phyloP scores from a whole-genome alignment of 2,113 vertebrate species.

The Xyrauchen texanus region DNA sequence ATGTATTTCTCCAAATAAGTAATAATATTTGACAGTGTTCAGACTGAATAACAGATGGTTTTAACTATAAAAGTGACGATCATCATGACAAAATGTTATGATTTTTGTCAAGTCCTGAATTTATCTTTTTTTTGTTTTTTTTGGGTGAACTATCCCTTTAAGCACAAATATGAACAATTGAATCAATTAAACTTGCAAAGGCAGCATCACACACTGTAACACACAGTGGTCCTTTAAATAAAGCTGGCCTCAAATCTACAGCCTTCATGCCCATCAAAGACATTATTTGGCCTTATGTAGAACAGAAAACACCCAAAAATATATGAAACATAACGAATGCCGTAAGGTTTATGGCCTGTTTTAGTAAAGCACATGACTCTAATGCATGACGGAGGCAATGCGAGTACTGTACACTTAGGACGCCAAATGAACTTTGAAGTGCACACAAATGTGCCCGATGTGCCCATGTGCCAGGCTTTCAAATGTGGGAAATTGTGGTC shows the following conservation, averaged over 20 bases:
- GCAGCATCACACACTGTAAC: conserved; percentile 33
- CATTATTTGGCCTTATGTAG: conserved; percentile 65
- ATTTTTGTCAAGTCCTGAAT: too few relatives aligned
- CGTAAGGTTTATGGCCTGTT: conserved; percentile 71
- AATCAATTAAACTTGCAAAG: not conserved
- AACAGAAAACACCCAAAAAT: conserved; percentile 63
- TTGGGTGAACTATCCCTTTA: not conserved
- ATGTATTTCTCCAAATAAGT: too few relatives aligned
- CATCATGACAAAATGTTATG: too few relatives aligned
- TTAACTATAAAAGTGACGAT: too few relatives aligned
- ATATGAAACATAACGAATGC: conserved; percentile 64
- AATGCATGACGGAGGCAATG: conserved; percentile 70
- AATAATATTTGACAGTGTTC: too few relatives aligned
- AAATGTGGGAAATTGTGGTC: conserved; percentile 65
- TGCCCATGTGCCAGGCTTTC: conserved; percentile 63
- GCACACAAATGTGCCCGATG: conserved; percentile 61
- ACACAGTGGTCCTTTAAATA: conserved; percentile 57
- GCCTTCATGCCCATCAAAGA: conserved; percentile 62
- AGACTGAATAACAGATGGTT: too few relatives aligned
- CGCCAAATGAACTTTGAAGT: conserved; percentile 71
- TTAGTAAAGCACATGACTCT: conserved; percentile 68
- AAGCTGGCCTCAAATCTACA: conserved; percentile 56
- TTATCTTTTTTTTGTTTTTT: too few relatives aligned
- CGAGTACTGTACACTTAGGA: conserved; percentile 52
- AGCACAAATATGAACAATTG: not conserved